Evolutionary conservation across 1,140 invertebrate species (phyloP), one percentile per base, ranked within the genome.

Genomic region (Lordiphosa clarofinis): DNA sequence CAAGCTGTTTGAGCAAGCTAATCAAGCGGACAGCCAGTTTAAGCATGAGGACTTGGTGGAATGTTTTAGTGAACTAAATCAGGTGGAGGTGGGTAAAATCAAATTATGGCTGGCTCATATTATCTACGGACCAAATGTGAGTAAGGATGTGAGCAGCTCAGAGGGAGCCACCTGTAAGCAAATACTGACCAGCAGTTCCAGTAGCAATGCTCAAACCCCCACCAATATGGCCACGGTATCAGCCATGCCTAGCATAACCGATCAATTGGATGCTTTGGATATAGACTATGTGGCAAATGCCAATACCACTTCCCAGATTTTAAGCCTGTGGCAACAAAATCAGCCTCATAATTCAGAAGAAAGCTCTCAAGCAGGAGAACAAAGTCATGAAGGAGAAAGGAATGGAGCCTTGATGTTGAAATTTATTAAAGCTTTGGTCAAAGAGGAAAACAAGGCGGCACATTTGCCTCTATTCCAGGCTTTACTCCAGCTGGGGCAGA

Each of bases 351-450:
- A 60, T 4, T 86, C 82, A 0, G 72, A 86, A 38, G 81, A 86
- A 1, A 79, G 81, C 0, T 86, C 81, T 0, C 79, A 86, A n/a
- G 82, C 84, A 1, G 69, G 75, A n/a, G 86, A 87, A 19, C 56
- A 9, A 40, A 8, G 48, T 2, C n/a, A n/a, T n/a, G n/a, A n/a
- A n/a, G 43, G 28, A 13, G 92, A 93, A 73, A 93, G 95, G 73
- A 95, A 95, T 78, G 93, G 93, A 56, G 90, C 92, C n/a, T 73
- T 96, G 1, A 88, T 96, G 1, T 92, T 94, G 62, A 93, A 92
- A 33, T 90, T 96, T 4, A 93, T 94, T 0, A 92, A 93, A 52
- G 94, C 94, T 52, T 92, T 96, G 53, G 94, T 95, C 0, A 94
- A 94, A 66, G 93, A 94, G 56, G 94, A 92, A 90, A 89, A 93